Evolutionary conservation across 2,888 invertebrate species (phyloP).

Genomic region (Hermaeophaga mercurialis): DNA sequence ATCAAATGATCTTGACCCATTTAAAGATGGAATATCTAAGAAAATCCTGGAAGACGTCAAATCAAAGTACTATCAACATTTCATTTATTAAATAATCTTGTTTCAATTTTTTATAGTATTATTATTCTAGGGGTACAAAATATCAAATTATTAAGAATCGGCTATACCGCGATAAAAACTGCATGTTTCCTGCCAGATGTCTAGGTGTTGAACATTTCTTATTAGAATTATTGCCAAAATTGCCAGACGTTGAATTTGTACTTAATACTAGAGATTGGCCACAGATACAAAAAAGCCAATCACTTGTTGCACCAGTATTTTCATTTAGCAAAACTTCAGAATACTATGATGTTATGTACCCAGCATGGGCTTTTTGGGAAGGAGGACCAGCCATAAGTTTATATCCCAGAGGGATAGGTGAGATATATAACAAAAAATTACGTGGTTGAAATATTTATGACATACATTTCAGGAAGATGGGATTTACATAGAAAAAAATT

Average conservation of each 20-base stretch:
- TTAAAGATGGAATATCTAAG: conserved; percentile 71
- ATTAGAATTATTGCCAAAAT: conserved; percentile 66
- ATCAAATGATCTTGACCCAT: conserved; percentile 70
- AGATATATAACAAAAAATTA: conserved; percentile 6
- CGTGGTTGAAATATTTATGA: conserved; percentile 57
- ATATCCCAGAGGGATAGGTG: conserved; percentile 84
- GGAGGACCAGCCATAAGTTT: conserved; percentile 95
- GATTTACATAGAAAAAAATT: conserved; percentile 71
- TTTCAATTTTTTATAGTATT: background rate
- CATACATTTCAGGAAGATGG: conserved; percentile 74
- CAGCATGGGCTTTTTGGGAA: conserved; percentile 98
- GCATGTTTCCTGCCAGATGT: conserved; percentile 93
- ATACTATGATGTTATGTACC: conserved; percentile 91
- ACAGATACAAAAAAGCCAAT: conserved; percentile 72
- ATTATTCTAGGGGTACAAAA: conserved; percentile 65
- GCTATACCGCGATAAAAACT: conserved; percentile 81
- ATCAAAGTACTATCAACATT: conserved; percentile 48
- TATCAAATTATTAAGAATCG: conserved; percentile 84
- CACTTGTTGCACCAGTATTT: conserved; percentile 78
- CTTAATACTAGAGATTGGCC: conserved; percentile 95
- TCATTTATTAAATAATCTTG: background rate
- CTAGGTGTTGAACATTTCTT: conserved; percentile 90
- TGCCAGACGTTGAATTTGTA: conserved; percentile 84
- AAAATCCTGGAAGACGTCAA: conserved; percentile 66
- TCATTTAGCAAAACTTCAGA: conserved; percentile 92